Conservation (phyloP, 2,797 vertebrate genomes). For the Gambusia yucatana region DNA sequence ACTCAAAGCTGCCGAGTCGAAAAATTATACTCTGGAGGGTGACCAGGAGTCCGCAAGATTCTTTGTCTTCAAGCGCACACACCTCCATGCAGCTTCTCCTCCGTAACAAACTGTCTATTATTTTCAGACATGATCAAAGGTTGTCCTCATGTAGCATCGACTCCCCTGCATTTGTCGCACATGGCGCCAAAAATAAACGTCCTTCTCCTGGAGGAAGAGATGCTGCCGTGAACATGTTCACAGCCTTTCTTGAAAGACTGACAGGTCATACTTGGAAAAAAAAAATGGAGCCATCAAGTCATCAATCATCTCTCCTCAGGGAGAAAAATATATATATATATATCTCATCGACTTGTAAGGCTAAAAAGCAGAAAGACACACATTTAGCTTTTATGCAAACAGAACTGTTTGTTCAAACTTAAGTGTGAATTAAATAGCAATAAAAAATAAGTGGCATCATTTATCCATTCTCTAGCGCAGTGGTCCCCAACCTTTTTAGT, state of each 20-base stretch:
- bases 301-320: background rate
- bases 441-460: background rate
- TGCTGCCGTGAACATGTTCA: background rate
- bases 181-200: background rate
- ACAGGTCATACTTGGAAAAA: background rate
- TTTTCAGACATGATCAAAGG: background rate
- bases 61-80: background rate
- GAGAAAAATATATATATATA: background rate
- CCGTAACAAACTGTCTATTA: background rate
- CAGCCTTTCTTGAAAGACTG: background rate
- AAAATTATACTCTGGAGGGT: background rate
- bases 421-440: background rate
- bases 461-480: background rate
- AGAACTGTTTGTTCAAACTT: background rate
- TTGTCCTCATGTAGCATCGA: background rate
- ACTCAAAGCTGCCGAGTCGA: background rate
- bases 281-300: background rate
- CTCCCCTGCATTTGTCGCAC: background rate
- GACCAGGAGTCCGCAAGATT: background rate
- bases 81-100: background rate
- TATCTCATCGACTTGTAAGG: background rate
- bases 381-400: background rate
- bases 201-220: background rate
- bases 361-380: background rate
- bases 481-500: too few species aligned